These are phyloP conservation scores for Carettochelys insculpta DNA, from an alignment of 2,113 vertebrate genomes.

Conservation along the genomic window DNA sequence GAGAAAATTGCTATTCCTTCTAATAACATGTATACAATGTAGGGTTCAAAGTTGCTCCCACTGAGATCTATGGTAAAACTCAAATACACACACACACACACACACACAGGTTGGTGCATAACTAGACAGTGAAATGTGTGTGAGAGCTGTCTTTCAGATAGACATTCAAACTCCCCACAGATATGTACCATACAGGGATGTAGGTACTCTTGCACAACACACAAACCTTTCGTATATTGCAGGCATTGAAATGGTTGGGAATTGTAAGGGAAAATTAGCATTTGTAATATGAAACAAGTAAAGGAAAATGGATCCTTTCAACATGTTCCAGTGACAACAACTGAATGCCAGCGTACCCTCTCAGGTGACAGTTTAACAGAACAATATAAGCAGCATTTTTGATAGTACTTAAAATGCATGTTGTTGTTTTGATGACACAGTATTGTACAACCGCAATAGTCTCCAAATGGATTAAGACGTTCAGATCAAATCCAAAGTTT, in stretches of 20 bases:
- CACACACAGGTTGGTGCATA: background rate
- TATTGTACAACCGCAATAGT: fast-evolving
- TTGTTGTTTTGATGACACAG: fast-evolving
- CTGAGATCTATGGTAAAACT: background rate
- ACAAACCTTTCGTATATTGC: background rate
- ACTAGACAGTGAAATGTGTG: background rate
- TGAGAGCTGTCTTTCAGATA: background rate
- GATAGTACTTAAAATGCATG: background rate
- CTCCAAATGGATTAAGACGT: background rate
- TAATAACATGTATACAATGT: constrained; percentile 32
- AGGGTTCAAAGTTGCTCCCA: constrained; percentile 36
- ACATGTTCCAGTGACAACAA: background rate
- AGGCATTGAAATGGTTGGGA: background rate
- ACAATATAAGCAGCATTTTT: background rate
- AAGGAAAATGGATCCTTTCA: background rate
- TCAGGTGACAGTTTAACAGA: background rate
- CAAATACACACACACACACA: background rate
- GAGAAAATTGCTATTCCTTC: constrained; percentile 14
- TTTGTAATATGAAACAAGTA: background rate
- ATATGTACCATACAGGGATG: background rate
- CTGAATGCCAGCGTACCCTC: background rate
- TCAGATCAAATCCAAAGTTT: background rate
- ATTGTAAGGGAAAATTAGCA: background rate
- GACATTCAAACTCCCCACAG: background rate
- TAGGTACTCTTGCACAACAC: background rate